Conservation (phyloP, 2,888 invertebrate genomes). For the Leucozona laternaria region DNA sequence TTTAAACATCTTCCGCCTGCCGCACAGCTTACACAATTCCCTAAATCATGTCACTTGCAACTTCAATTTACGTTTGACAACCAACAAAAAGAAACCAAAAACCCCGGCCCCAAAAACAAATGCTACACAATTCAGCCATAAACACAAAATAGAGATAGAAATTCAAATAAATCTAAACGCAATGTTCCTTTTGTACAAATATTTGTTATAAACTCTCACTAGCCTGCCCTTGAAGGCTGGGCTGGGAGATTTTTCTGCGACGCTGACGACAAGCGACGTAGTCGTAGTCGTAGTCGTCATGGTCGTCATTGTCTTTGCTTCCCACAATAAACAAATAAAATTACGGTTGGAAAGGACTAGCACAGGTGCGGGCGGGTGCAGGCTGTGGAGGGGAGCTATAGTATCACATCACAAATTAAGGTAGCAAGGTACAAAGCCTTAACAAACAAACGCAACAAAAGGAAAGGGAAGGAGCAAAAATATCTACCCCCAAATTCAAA, state of each 20-base stretch:
- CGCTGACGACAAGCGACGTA: not conserved
- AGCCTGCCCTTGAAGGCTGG: constrained; percentile 12
- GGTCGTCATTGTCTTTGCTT: constrained; percentile 15
- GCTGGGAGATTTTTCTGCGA: not conserved
- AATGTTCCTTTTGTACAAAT: constrained; percentile 69
- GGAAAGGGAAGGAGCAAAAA: not conserved
- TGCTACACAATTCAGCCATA: constrained; percentile 20
- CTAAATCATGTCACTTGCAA: constrained; percentile 60
- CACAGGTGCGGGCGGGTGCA: not conserved
- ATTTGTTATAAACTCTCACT: constrained; percentile 48
- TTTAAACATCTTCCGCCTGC: constrained; percentile 28
- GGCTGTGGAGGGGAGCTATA: not conserved
- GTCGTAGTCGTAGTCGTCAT: not conserved
- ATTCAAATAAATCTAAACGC: constrained; percentile 64
- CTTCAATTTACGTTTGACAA: constrained; percentile 61
- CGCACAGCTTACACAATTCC: constrained; percentile 13
- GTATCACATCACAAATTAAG: constrained; percentile 74
- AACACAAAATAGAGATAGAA: constrained; percentile 45
- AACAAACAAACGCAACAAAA: constrained; percentile 45
- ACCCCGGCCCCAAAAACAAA: not conserved
- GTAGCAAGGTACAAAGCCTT: constrained; percentile 60
- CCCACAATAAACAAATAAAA: constrained; percentile 25
- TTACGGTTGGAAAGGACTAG: not conserved
- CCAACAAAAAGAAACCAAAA: constrained; percentile 16
- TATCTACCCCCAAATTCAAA: constrained; percentile 19